Percentiles rank a stretch among this genome's conserved stretches.
Conservation (phyloP, 1,140 invertebrate species). For the Mamestra configurata region DNA sequence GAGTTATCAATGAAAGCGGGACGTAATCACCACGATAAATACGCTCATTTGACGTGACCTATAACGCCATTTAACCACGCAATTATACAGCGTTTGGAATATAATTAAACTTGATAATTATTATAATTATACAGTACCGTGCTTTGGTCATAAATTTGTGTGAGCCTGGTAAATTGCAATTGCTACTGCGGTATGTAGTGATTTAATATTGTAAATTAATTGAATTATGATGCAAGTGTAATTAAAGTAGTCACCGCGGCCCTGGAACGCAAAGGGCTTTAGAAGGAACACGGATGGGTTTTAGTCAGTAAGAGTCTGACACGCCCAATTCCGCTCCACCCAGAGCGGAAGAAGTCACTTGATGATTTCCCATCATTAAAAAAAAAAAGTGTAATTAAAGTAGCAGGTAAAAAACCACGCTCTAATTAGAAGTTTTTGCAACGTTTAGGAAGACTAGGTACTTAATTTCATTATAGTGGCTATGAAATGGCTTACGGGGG, state of each 20-base stretch:
- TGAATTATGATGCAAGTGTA: background rate
- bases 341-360: too few relatives aligned
- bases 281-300: too few relatives aligned
- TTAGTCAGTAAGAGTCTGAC: too few relatives aligned
- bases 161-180: background rate
- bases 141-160: constrained; percentile 28
- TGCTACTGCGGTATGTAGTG: constrained; percentile 3
- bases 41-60: constrained; percentile 14
- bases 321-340: too few relatives aligned
- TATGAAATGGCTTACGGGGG: constrained; percentile 41
- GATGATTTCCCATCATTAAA: too few relatives aligned
- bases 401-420: too few relatives aligned
- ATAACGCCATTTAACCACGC: constrained; percentile 25
- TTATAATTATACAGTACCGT: constrained; percentile 31
- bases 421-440: background rate
- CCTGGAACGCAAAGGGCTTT: too few relatives aligned
- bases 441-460: background rate
- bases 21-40: background rate
- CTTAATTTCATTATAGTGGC: constrained; percentile 6
- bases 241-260: background rate
- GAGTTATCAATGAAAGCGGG: constrained; percentile 10
- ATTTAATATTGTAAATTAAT: constrained; percentile 11
- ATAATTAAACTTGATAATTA: constrained; percentile 28
- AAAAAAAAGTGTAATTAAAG: too few relatives aligned
- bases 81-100: constrained; percentile 21